Base-by-base conservation (phyloP, 2,797 vertebrate genomes). In the Sebastes kiyomatsui region DNA sequence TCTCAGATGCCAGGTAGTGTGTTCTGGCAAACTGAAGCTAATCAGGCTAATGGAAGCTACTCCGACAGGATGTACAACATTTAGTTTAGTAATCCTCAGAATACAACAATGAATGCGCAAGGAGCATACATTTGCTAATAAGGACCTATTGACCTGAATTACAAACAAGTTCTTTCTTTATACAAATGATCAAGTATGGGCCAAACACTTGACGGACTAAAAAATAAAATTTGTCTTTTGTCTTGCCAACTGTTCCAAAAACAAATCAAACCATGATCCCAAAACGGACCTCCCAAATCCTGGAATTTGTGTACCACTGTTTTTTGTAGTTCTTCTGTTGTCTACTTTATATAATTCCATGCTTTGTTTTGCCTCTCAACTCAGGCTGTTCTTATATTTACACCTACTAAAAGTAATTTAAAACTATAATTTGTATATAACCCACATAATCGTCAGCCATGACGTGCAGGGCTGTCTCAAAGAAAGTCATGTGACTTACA, bases 81-180 rank as follows among this genome's bases (percentile, higher is more conserved):
- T 46, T 22, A 1, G 5, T 46, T 28, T 9, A 27, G 16, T 49
- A 49, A 46, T 60, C 6, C 38, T 46, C 35, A 72, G 1, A 23
- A 32, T 33, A 28, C 7, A 49, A 22, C 22, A 2, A 13, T 22
- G 12, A 8, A 28, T 60, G 18, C 7, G 25, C 4, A 54, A 28
- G 6, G 13, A 46, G 16, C 7, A 49, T 32, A 25, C 3, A 30
- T 23, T 4, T 1, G 2, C 58, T 22, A 30, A n/a, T 1, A n/a
- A 35, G 5, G 13, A 46, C 49, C 20, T 22, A 14, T 3, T 2
- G 54, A 49, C 35, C 27, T 49, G 16, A n/a, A 30, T 33, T 0
- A 14, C 12, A 58, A 46, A 46, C 16, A 18, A 2, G 0, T 46
- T 0, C 0, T 46, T 46, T 46, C 42, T 46, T 46, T 46, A 46